phyloP scores from a whole-genome alignment of 2,888 invertebrate genomes.

The Orchesella flavescens region DNA sequence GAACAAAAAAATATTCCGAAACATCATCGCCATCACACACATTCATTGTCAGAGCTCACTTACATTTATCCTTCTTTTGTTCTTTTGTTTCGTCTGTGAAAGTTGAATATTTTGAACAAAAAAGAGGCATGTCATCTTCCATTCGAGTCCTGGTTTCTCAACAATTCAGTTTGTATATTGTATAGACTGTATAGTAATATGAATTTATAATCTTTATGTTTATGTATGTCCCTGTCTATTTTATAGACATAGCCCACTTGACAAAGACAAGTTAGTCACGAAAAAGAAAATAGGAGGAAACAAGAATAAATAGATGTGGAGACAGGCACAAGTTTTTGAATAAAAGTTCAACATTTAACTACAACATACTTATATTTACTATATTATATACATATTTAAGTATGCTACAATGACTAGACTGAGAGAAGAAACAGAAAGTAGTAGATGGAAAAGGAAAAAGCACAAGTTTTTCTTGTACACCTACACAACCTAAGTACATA shows the following conservation, averaged over 20 bases:
- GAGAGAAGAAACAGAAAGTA: neutral
- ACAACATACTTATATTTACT: neutral
- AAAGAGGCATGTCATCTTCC: neutral
- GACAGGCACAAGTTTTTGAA: slow-evolving; percentile 11
- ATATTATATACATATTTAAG: too few relatives aligned
- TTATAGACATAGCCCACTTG: slow-evolving; percentile 9
- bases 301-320: slow-evolving; percentile 30
- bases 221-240: neutral
- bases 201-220: neutral
- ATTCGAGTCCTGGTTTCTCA: too few relatives aligned
- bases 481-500: neutral
- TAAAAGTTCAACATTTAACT: slow-evolving; percentile 4
- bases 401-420: too few relatives aligned
- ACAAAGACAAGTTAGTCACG: slow-evolving; percentile 37
- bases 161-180: too few relatives aligned
- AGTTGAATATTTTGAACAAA: neutral
- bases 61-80: neutral
- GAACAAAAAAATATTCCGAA: too few relatives aligned
- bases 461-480: neutral
- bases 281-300: slow-evolving; percentile 9
- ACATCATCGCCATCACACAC: too few relatives aligned
- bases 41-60: neutral
- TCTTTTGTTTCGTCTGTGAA: neutral
- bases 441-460: neutral
- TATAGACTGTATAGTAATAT: too few relatives aligned